Conservation (phyloP, 2,888 invertebrate genomes). For the Drosophila birchii region DNA sequence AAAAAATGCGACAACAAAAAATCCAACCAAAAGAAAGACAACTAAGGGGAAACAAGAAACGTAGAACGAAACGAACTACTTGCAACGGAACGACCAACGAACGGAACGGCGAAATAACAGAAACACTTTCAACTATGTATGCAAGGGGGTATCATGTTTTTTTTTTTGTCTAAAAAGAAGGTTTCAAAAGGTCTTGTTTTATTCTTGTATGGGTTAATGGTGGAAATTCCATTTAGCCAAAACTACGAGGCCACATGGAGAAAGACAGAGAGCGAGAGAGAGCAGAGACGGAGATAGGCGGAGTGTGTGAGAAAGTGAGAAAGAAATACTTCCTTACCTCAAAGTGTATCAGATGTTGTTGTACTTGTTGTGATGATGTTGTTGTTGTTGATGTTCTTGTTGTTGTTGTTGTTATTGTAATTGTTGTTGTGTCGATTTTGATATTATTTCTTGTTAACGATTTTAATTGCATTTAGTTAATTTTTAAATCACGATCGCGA, state of each 20-base stretch:
- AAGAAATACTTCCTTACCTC: conserved; percentile 52
- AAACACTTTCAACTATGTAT: conserved; percentile 26
- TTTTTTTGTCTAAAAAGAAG: conserved; percentile 2
- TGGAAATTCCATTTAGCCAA: conserved; percentile 30
- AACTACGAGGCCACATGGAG: conserved; percentile 45
- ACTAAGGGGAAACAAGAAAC: conserved; percentile 44
- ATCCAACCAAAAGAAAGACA: conserved; percentile 21
- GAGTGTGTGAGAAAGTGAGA: conserved; percentile 41
- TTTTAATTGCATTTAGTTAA: conserved; percentile 25
- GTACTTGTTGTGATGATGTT: conserved; percentile 32
- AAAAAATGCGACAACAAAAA: conserved; percentile 23
- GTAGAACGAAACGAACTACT: conserved; percentile 35
- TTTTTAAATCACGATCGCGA: conserved; percentile 28
- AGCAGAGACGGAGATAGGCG: conserved; percentile 15
- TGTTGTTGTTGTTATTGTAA: conserved; percentile 10
- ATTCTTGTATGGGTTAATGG: conserved; percentile 11
- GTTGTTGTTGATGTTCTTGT: conserved; percentile 31
- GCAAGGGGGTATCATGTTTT: conserved; percentile 8
- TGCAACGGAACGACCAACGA: conserved; percentile 34
- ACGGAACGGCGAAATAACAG: conserved; percentile 26
- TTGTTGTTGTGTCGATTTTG: conserved; percentile 36
- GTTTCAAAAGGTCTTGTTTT: not conserved
- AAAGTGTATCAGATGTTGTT: conserved; percentile 46
- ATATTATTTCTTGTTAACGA: conserved; percentile 18
- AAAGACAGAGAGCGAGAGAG: conserved; percentile 32